A percentile compares a stretch with the other conserved stretches of the same genome.
Evolutionary conservation across 2,113 vertebrate species (phyloP).

Genomic region (Galeopterus variegatus): DNA sequence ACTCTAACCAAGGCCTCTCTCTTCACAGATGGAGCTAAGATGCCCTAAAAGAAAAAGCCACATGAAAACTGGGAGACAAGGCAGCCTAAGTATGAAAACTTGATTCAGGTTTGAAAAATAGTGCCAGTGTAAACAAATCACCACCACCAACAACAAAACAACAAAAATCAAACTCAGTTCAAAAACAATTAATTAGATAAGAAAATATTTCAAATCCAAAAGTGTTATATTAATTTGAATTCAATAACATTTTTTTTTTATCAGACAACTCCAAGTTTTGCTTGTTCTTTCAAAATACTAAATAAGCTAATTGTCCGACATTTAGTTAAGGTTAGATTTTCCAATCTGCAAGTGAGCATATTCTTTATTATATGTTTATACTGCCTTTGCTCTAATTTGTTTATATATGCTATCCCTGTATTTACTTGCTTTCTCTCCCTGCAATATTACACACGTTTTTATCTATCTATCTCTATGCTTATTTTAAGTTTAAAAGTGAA

Average conservation of each 20-base stretch:
- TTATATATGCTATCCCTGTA: not conserved
- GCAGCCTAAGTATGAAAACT: conserved; percentile 10
- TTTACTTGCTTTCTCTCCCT: not conserved
- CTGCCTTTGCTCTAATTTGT: not conserved
- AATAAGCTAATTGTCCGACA: not conserved
- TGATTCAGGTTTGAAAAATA: not conserved
- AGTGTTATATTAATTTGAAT: too few relatives aligned
- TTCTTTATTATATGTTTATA: not conserved
- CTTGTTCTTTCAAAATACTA: not conserved
- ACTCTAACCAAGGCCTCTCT: not conserved
- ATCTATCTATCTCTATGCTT: not conserved
- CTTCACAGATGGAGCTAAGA: not conserved
- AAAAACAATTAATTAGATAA: conserved; percentile 42
- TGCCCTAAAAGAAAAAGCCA: not conserved
- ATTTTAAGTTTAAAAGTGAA: conserved; percentile 5
- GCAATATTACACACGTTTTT: not conserved
- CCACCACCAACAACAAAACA: not conserved
- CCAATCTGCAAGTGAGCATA: not conserved
- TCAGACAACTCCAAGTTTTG: conserved; percentile 5
- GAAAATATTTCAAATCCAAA: conserved; percentile 9
- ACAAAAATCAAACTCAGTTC: not conserved
- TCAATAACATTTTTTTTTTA: not conserved
- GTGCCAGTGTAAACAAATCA: not conserved
- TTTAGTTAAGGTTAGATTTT: not conserved
- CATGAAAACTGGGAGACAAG: not conserved